Base-by-base conservation (phyloP, 1,140 invertebrate species). In the Geopemphigus sp. region DNA sequence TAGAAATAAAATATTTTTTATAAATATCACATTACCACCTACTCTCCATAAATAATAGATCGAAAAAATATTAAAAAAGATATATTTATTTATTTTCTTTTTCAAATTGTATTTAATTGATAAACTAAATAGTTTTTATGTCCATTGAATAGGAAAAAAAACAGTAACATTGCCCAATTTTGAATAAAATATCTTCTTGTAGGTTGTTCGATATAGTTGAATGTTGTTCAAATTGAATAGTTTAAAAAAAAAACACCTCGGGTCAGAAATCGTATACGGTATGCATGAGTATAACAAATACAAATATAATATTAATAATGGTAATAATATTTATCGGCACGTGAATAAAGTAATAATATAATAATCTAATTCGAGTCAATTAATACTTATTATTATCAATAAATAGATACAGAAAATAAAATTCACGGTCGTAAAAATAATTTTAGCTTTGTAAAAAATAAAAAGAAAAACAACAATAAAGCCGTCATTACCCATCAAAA, bases 371-470 rank as follows among this genome's bases (percentile, higher is more conserved):
- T 78, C 56, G 56, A 78, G 74, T 78, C 74, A 78, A 78, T 78
- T 78, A 78, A 78, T 78, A 78, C 74, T 78, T 78, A 63, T 61
- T 78, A 78, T 78, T 61, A 56, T 76, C 57, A 78, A 61, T 61
- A 78, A 78, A 78, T 78, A 63, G 56, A 57, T 78, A 78, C 74
- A 78, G 74, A 78, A 78, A 78, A 78, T 78, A 78, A 78, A 78
- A 78, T 78, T 78, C 74, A 78, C 74, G 57, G 74, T 57, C 74
- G 39, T 63, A 78, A 78, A 78, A 78, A 78, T 78, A 78, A 78
- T 50, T 78, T 63, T 78, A 78, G 57, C 57, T 47, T 63, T 61
- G 59, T 61, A 63, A 74, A 78, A 78, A 78, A 63, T 61, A 61
- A 61, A 78, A 72, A 39, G 50, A 15, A 78, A 61, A 78, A 59